phyloP scores from a whole-genome alignment of 2,113 vertebrate genomes.

The Prochilodus magdalenae region DNA sequence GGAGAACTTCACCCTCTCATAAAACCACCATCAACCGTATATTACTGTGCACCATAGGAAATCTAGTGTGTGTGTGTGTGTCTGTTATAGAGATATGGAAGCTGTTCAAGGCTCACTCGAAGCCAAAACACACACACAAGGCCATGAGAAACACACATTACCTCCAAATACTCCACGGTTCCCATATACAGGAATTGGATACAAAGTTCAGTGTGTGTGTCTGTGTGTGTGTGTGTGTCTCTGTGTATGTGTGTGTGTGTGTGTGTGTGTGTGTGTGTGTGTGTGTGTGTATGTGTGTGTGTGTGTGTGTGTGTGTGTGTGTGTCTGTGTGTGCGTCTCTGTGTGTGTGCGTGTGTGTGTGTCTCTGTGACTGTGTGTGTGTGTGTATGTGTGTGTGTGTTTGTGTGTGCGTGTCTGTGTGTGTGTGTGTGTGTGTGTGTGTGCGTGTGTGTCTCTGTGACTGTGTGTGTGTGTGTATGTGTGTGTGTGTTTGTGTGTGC shows the following conservation, averaged over 20 bases:
- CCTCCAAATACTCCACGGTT: not conserved
- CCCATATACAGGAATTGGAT: not conserved
- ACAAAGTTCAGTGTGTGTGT: not conserved
- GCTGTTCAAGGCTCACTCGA: conserved; percentile 12
- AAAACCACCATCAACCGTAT: conserved; percentile 10
- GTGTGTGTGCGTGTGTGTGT: not conserved
- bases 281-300: no score
- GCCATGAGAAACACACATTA: conserved; percentile 10
- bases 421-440: no score
- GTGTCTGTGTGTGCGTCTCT: no score
- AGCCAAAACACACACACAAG: conserved; percentile 17
- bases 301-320: no score
- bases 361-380: no score
- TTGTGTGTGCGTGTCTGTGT: no score
- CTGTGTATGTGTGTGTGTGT: no score
- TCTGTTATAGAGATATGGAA: conserved; percentile 8
- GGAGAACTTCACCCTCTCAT: not conserved
- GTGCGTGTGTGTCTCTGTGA: no score
- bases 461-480: not conserved
- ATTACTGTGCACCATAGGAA: not conserved
- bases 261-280: no score
- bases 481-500: not conserved
- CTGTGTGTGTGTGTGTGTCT: not conserved
- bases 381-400: no score
- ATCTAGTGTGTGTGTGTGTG: conserved; percentile 21